phyloP scores from a whole-genome alignment of 2,797 vertebrate genomes.

The Sardinella longiceps region DNA sequence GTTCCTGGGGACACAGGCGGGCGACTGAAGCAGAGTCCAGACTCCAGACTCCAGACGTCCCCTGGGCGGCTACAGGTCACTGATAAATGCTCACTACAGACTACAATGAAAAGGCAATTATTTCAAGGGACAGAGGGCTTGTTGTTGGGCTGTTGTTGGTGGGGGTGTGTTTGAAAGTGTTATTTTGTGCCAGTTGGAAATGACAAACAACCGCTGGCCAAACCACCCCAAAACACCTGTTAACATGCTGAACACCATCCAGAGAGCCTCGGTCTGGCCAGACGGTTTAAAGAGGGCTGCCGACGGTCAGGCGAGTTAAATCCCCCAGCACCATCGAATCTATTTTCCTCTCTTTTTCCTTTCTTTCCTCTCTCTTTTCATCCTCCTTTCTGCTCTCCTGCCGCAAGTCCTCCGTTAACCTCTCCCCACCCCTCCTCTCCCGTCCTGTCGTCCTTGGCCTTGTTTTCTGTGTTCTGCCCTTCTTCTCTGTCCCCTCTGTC shows the following conservation, averaged over 20 bases:
- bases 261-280: not conserved
- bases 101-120: conserved; percentile 23
- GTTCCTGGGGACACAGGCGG: not conserved
- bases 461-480: not conserved
- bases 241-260: not conserved
- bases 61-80: not conserved
- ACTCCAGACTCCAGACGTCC: conserved; percentile 12
- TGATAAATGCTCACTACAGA: conserved; percentile 16
- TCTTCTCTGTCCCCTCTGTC: not conserved
- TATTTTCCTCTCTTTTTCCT: not conserved
- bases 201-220: not conserved
- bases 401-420: not conserved
- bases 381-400: not conserved
- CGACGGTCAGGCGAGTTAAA: not conserved
- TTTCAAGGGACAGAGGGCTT: not conserved
- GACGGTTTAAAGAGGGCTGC: not conserved
- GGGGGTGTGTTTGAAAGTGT: not conserved
- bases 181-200: conserved; percentile 9
- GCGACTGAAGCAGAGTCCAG: not conserved
- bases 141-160: no score
- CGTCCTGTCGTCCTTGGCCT: conserved; percentile 2
- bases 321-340: not conserved
- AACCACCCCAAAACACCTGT: not conserved
- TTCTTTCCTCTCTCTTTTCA: not conserved
- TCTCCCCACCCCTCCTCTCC: not conserved